Evolutionary conservation across 2,888 invertebrate genomes (phyloP), one percentile per base, ranked within the genome.

Genomic region (Cerceris rybyensis): DNA sequence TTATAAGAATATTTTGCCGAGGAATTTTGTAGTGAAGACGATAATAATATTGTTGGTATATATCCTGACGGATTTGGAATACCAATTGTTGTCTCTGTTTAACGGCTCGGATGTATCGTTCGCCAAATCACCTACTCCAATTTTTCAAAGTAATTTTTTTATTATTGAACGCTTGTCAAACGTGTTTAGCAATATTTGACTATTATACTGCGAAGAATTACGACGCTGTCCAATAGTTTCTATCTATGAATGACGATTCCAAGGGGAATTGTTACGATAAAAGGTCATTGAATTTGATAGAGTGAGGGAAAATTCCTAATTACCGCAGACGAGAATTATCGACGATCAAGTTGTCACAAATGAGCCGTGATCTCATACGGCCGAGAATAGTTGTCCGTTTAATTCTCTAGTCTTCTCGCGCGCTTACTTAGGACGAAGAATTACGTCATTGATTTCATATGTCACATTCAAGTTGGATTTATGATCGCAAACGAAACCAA

Each of bases 21-120:
- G 41, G 16, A 64, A 57, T 54, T 65, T 71, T 52, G 11, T 75
- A 6, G 13, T 79, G 7, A 54, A 79, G 14, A 8, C 39, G 1
- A 7, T 50, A 6, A 14, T 68, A 39, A 41, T 79, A 28, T n/a
- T 42, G 14, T 58, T 79, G 46, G 65, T 79, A 7, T 64, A 64
- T 46, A 13, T 46, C 6, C 71, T 68, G 52, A 61, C 67, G 43
- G 74, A 80, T 13, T 43, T 74, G 39, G 64, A 64, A 0, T 14
- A 57, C 13, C 70, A 78, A 8, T 52, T 79, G 28, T 43, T 66
- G 9, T 69, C 60, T 8, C 43, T 70, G 28, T 55, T 78, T 7
- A 9, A 46, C 0, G 6, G 17, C 8, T 50, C 70, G 75, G 80
- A 79, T 80, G 78, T 70, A 66, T 61, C 49, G 49, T 43, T 16